These are phyloP conservation scores for Gryllus bimaculatus DNA, from an alignment of 1,140 invertebrate genomes.

Conservation along the genomic window DNA sequence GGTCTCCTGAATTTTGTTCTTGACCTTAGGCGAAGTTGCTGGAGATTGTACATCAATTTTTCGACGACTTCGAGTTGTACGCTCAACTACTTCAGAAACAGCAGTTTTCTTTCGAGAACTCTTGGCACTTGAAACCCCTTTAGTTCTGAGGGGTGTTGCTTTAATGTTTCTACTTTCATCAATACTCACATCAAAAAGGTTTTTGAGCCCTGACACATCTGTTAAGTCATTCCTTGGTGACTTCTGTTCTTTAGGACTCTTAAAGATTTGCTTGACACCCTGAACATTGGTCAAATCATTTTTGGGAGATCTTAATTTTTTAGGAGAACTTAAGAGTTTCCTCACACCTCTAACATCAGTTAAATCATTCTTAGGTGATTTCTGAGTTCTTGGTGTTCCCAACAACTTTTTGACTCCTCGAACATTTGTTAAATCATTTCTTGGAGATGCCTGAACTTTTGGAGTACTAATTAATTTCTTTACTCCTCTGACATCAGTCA, in stretches of 20 bases:
- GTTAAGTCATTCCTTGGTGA: background rate
- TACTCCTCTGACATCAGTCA: constrained; percentile 34
- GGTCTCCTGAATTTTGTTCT: too few relatives aligned
- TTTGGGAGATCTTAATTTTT: constrained; percentile 31
- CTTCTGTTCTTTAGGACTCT: background rate
- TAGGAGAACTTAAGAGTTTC: constrained; percentile 30
- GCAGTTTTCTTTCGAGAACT: too few relatives aligned
- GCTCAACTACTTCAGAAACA: too few relatives aligned
- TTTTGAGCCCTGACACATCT: too few relatives aligned
- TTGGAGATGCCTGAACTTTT: constrained; percentile 27
- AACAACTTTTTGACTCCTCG: constrained; percentile 34
- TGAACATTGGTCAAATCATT: constrained; percentile 32
- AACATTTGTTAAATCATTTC: constrained; percentile 29
- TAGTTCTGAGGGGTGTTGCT: too few relatives aligned
- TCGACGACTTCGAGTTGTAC: too few relatives aligned
- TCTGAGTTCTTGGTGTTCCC: constrained; percentile 29
- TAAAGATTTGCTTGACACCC: background rate
- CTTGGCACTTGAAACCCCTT: too few relatives aligned
- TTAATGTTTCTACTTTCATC: too few relatives aligned
- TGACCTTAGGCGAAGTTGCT: too few relatives aligned
- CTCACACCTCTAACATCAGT: constrained; percentile 33
- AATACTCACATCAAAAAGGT: too few relatives aligned
- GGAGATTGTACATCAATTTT: too few relatives aligned
- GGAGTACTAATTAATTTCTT: constrained; percentile 31
- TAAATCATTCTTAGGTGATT: constrained; percentile 37